phyloP scores from a whole-genome alignment of 1,140 invertebrate genomes.

The Bathynomus jamesi region DNA sequence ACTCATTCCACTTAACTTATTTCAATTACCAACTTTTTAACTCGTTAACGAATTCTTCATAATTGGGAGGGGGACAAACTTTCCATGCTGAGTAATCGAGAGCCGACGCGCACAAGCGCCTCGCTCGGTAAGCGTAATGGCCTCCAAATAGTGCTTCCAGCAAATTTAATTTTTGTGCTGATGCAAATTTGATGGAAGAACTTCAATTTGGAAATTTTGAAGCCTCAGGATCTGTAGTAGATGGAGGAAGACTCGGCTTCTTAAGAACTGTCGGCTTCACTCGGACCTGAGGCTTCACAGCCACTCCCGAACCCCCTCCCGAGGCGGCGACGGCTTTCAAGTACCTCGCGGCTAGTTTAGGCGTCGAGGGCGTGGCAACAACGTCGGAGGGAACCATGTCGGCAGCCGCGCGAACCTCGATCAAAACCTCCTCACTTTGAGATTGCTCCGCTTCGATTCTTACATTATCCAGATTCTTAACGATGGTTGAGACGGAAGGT shows the following conservation, averaged over 20 bases:
- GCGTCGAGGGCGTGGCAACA: slow-evolving; percentile 23
- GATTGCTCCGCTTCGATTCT: slow-evolving; percentile 6
- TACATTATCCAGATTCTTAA: slow-evolving; percentile 23
- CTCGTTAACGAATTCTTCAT: too few species aligned
- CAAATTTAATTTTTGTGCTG: too few species aligned
- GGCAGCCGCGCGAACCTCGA: slow-evolving; percentile 33
- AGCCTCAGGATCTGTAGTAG: slow-evolving; percentile 24
- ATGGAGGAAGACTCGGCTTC: slow-evolving; percentile 24
- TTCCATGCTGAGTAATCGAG: too few species aligned
- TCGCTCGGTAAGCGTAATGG: too few species aligned
- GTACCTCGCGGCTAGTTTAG: slow-evolving; percentile 31
- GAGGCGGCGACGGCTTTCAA: slow-evolving; percentile 33
- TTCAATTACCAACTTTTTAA: too few species aligned
- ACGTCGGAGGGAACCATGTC: slow-evolving; percentile 18
- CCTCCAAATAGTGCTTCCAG: too few species aligned
- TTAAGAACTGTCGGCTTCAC: slow-evolving; percentile 33
- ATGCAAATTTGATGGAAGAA: too few species aligned
- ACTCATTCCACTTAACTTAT: too few species aligned
- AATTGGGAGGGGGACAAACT: too few species aligned
- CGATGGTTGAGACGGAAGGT: slow-evolving; percentile 14
- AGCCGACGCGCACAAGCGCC: too few species aligned
- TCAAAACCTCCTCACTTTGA: slow-evolving; percentile 4
- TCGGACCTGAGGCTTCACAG: slow-evolving; percentile 24
- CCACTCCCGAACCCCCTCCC: slow-evolving; percentile 15
- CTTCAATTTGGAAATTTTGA: slow-evolving; percentile 9